Base-by-base conservation (phyloP, 2,113 vertebrate species). In the Strix aluco region DNA sequence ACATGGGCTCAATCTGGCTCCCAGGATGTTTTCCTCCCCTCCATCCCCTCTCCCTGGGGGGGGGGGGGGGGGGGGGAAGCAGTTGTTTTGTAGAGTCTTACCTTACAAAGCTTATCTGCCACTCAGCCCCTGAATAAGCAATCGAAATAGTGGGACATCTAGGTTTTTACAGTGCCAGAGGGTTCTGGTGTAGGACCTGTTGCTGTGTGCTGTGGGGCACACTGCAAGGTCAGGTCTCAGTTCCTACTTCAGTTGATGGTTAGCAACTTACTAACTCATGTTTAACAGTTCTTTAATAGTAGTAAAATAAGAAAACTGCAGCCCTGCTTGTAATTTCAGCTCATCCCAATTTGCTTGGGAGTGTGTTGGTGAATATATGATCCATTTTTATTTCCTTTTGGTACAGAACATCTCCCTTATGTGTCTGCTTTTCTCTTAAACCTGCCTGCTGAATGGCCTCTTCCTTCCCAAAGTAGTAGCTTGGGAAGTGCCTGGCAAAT, bases 111-210 rank as follows among this genome's bases (percentile, higher is more conserved):
- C 25, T 55, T 66, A 25, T 23, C 52, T 82, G 30, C 65, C 29
- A 13, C 30, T 66, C n/a, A 61, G n/a, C 25, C n/a, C 9, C n/a
- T 11, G 51, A 70, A 29, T 38, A 57, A 75, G 36, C 47, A 70
- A 17, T 49, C 5, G 1, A 49, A 79, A 19, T 8, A 55, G 54
- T 8, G 19, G 32, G 49, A 38, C 42, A 21, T 6, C 1, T 1
- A 29, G 29, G 14, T 62, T 72, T 67, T 74, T 57, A 19, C 1
- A 3, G 19, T 4, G 13, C 40, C 0, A 0, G 20, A 51, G n/a
- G 30, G 38, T 32, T 30, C 10, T 10, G 23, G 27, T n/a, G 49
- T 38, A 40, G 55, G 44, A 38, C 55, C 25, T 65, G 27, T 34
- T 80, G n/a, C 62, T 32, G 15, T 20, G 30, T 58, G 36, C 27